A percentile compares a stretch with the other conserved stretches of the same genome.
Conservation (phyloP, 2,797 vertebrate species). For the Sebastes jordani region DNA sequence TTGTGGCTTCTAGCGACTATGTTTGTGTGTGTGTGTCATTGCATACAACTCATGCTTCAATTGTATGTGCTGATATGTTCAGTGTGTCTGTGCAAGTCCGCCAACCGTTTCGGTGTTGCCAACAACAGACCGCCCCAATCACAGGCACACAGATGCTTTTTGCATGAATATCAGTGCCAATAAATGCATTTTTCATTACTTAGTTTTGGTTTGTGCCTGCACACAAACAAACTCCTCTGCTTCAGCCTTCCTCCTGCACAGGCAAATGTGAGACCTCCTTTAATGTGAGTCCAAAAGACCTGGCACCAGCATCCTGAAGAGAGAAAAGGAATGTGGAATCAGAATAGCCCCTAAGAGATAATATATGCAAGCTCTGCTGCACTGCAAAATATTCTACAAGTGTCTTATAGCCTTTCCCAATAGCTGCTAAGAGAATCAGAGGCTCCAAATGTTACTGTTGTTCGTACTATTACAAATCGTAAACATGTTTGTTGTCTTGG, state of each 20-base stretch:
- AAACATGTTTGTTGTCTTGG: neutral
- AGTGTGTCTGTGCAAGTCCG: neutral
- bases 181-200: conserved; percentile 1
- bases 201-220: conserved; percentile 8
- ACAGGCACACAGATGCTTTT: conserved; percentile 11
- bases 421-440: conserved; percentile 14
- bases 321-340: conserved; percentile 48
- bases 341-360: conserved; percentile 45
- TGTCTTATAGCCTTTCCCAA: conserved; percentile 1
- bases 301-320: conserved; percentile 20
- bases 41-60: neutral
- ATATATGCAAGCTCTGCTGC: conserved; percentile 43
- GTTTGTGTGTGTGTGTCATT: neutral
- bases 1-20: neutral
- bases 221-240: conserved; percentile 15
- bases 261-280: conserved; percentile 47
- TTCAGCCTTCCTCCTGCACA: conserved; percentile 17
- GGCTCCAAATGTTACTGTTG: neutral
- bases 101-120: neutral
- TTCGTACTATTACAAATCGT: neutral
- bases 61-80: neutral
- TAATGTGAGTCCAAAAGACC: conserved; percentile 52
- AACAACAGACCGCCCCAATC: neutral
- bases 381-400: conserved; percentile 8
- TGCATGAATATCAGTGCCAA: neutral